Base-by-base conservation (phyloP, 2,113 vertebrate species). In the Brachypteracias leptosomus region DNA sequence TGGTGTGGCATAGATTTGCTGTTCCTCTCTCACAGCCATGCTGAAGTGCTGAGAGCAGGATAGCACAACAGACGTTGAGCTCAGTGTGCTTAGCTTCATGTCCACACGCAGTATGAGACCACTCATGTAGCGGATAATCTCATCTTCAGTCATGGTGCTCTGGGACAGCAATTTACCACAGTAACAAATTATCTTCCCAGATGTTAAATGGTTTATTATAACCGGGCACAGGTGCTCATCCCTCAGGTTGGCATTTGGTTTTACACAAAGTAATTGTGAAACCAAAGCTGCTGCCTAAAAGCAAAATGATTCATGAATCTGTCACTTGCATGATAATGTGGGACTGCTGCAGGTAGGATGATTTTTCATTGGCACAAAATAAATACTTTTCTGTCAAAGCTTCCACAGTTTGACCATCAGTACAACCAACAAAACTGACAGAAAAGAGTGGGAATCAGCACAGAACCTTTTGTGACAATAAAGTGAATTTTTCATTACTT, bases 1-100 rank as follows among this genome's bases (percentile, higher is more conserved):
- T 94, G 62, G 78, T 89, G 92, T 72, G 94, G 82, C 90, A 94
- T 4, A 95, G 78, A 90, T 93, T 89, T 91, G 85, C 85, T 57
- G 26, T 85, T 94, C 49, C 85, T 3, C 1, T 72, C 90, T 82
- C 81, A 85, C 61, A 85, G 78, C 78, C 85, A 82, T 11, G 24
- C 1, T 82, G 88, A 49, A 89, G 89, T 17, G 74, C 61, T 57
- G 88, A 75, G 85, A 91, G 70, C 78, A 87, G 0, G 1, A 89
- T 51, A 90, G 84, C 73, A 88, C 70, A 82, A 67, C 13, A 89
- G 81, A 84, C 25, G 1, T 25, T 47, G 85, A 91, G 58, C 62
- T 88, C 47, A 61, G 73, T 29, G 73, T 29, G 65, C 81, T 68
- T 63, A 81, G 77, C 51, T 97, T 79, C 77, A 91, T 3, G 6